Conservation (phyloP, 1,140 invertebrate species). For the Philotrypesis tridentata region DNA sequence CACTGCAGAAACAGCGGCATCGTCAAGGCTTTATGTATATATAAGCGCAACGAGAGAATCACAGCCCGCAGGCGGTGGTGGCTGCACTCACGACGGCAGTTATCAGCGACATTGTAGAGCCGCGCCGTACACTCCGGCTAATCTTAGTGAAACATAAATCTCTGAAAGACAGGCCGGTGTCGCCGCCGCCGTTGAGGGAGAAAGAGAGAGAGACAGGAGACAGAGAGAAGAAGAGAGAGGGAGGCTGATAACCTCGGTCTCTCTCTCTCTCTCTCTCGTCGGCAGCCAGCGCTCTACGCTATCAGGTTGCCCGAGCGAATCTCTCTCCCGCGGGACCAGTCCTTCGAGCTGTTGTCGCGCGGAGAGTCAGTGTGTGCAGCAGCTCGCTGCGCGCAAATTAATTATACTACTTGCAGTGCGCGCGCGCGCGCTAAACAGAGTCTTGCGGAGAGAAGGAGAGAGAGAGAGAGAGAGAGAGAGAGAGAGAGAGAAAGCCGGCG, state of each 20-base stretch:
- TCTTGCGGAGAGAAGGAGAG: too few relatives aligned
- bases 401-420: constrained; percentile 26
- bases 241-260: constrained; percentile 29
- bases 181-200: not conserved
- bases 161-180: constrained; percentile 36
- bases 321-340: not conserved
- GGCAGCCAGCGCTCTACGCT: not conserved
- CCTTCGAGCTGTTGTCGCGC: constrained; percentile 12
- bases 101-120: constrained; percentile 41
- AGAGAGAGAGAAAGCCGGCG: constrained; percentile 3
- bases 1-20: too few relatives aligned
- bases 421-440: constrained; percentile 5
- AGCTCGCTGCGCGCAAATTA: constrained; percentile 41
- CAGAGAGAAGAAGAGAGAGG: not conserved
- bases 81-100: not conserved
- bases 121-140: constrained; percentile 8
- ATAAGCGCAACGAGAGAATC: too few relatives aligned
- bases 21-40: too few relatives aligned
- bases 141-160: constrained; percentile 43
- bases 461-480: too few relatives aligned
- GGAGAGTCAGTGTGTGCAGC: not conserved
- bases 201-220: not conserved
- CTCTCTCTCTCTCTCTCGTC: too few relatives aligned
- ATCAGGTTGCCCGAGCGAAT: not conserved
- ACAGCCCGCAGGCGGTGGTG: not conserved